These are phyloP conservation scores for Brachionus sp. DNA, from an alignment of 1,140 invertebrate species.

Conservation along the genomic window DNA sequence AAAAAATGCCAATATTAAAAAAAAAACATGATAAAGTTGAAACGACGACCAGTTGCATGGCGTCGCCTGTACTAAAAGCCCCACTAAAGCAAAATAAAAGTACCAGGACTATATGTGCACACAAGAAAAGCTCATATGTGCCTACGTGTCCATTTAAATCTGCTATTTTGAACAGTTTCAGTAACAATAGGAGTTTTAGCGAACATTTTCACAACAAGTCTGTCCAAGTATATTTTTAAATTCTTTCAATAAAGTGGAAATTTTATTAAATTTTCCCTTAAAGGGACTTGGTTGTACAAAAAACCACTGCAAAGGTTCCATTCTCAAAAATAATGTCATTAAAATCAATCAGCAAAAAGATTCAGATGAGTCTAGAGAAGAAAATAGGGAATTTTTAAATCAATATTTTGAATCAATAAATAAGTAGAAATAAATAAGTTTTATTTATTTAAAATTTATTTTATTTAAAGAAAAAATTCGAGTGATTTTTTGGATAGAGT, in stretches of 20 bases:
- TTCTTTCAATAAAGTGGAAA: too few species aligned
- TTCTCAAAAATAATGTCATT: background rate
- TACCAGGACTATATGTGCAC: background rate
- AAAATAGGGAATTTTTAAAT: background rate
- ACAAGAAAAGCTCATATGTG: background rate
- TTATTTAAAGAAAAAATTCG: conserved; percentile 51
- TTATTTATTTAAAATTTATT: background rate
- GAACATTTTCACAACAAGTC: conserved; percentile 23
- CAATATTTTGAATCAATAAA: background rate
- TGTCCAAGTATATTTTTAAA: background rate
- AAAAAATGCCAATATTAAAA: conserved; percentile 14
- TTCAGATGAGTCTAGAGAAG: background rate
- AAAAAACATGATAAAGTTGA: background rate
- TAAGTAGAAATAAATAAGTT: background rate
- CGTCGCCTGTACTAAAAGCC: background rate
- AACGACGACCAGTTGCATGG: background rate
- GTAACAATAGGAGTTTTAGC: background rate
- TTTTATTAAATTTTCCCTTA: background rate
- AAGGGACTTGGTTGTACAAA: background rate
- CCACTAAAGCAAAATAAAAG: background rate
- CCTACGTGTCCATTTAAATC: background rate
- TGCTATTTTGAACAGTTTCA: background rate
- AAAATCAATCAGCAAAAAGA: background rate
- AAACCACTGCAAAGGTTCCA: background rate
- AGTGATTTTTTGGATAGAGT: conserved; percentile 63